A percentile compares a stretch with the other conserved stretches of the same genome.
phyloP scores from a whole-genome alignment of 2,113 vertebrate species.

The Aegithalos caudatus region DNA sequence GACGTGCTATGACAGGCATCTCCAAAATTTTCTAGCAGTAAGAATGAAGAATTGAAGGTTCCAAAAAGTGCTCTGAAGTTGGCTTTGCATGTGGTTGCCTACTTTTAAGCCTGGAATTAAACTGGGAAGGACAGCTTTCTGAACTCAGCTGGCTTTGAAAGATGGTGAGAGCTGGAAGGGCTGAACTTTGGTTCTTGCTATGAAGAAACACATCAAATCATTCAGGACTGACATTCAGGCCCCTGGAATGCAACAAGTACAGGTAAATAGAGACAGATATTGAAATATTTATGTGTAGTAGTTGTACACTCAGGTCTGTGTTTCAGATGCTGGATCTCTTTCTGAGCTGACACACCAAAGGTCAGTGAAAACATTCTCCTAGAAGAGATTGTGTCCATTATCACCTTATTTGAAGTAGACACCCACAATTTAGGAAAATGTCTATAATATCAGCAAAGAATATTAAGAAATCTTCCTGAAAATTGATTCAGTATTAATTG shows the following conservation, averaged over 20 bases:
- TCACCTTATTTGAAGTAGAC: background rate
- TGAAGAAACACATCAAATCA: background rate
- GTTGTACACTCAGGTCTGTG: background rate
- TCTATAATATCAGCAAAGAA: background rate
- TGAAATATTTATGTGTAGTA: background rate
- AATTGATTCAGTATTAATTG: background rate
- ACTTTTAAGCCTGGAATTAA: background rate
- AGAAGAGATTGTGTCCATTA: background rate
- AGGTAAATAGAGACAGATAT: background rate
- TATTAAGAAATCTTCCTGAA: background rate
- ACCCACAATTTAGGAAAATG: background rate
- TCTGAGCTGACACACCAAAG: background rate
- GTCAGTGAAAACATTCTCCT: background rate
- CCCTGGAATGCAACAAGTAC: background rate
- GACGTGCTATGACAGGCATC: accelerated
- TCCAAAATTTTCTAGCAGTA: background rate
- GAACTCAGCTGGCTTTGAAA: background rate
- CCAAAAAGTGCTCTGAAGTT: background rate
- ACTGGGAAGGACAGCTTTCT: background rate
- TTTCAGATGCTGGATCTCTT: background rate
- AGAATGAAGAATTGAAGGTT: background rate
- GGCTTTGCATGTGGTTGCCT: background rate
- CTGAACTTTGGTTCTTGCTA: background rate
- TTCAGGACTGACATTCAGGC: background rate
- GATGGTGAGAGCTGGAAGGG: background rate